Base-by-base conservation (phyloP, 2,113 vertebrate genomes). In the Nothobranchius furzeri region DNA sequence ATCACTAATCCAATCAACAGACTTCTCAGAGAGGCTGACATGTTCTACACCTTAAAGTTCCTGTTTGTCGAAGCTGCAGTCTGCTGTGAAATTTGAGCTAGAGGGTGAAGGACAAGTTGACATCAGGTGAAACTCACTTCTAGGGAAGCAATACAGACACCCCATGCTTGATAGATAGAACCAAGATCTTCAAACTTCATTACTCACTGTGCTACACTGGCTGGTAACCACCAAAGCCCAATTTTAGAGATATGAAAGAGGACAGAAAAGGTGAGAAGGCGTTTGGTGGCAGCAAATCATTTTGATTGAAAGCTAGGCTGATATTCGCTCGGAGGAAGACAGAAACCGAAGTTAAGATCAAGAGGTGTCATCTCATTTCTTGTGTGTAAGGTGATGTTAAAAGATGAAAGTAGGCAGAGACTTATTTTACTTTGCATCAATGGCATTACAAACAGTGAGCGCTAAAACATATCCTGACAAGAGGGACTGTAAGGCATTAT, bases 51-150 rank as follows among this genome's bases (percentile, higher is more conserved):
- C 14, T 42, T 73, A 53, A 80, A 81, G 65, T 73, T 71, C 60
- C 60, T 8, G 46, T 77, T 85, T 78, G 79, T 78, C 78, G 86
- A 80, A 84, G 70, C 48, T 30, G 61, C n/a, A 17, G 77, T 36
- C 45, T 55, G 42, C 68, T 35, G 48, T 81, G 78, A 81, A 85
- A 87, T 86, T 36, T 48, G 71, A 86, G 69, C 73, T 50, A 77
- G 82, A 61, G 5, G 53, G 25, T 81, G 70, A 88, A 81, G 76
- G 79, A 84, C 78, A 76, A 59, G 70, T 67, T 81, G 85, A 87
- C 75, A 3, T 68, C 73, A 73, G 83, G 76, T 82, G 76, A 81
- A 73, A 73, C 59, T 68, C 56, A 51, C 60, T 60, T 73, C 61
- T 64, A 57, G 70, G 48, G 48, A 53, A 7, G 62, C 7, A 46